Base-by-base conservation (phyloP, 2,113 vertebrate species). In the Anser brachyrhynchus region DNA sequence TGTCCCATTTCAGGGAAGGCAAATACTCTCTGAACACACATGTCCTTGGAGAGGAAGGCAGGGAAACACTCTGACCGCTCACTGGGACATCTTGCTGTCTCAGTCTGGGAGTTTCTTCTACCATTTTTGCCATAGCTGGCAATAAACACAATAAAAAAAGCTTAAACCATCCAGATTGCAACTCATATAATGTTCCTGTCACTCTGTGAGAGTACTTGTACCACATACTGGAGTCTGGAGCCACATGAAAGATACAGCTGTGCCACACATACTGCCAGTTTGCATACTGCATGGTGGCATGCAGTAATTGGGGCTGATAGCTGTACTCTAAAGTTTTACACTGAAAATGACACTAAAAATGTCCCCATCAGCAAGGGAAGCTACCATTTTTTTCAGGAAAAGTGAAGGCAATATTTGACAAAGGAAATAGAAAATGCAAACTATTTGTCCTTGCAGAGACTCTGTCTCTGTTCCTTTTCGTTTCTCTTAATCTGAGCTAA, bases 401-500 rank as follows among this genome's bases (percentile, higher is more conserved):
- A 93, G 51, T 2, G 11, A 94, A 90, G 55, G 44, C 76, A 80
- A 52, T 0, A 1, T 49, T 33, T 49, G 64, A 92, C 71, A 91
- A 90, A 88, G 37, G 57, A 84, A 33, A n/a, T 43, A 88, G 88
- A 33, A 84, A 26, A 52, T 33, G 49, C 29, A 75, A 92, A 88
- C 19, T 77, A 29, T 77, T 87, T 93, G 82, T 93, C 72, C 75
- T 93, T 80, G 35, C 0, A 0, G 67, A 93, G n/a, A 84, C 46
- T 90, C 58, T 74, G 84, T 10, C 61, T 90, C 91, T 86, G 51
- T 71, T 94, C 46, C 35, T 71, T 93, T 96, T 93, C 6, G 37
- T 43, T 88, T 91, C 87, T 71, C 72, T 87, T 86, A 90, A 72
- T 83, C 87, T 86, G 78, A 75, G 81, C 59, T 86, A 94, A 88